Evolutionary conservation across 2,113 vertebrate genomes (phyloP).

Genomic region (Formicarius rufipectus): DNA sequence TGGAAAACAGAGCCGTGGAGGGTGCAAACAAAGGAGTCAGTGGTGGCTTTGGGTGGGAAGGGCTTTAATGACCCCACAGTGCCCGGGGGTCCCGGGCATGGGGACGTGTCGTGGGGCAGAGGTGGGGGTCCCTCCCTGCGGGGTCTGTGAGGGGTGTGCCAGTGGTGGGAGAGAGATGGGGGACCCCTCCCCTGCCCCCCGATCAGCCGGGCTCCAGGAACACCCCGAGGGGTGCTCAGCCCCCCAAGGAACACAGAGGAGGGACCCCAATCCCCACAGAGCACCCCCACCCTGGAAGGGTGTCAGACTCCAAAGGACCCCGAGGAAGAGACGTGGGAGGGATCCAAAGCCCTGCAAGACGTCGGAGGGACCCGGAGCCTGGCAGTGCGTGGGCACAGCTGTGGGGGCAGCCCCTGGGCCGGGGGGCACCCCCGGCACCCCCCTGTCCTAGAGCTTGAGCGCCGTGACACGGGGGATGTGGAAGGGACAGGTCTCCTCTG

Average conservation of each 20-base stretch:
- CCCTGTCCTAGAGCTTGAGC: conserved; percentile 56
- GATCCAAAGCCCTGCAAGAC: background rate
- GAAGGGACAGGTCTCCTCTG: conserved; percentile 80
- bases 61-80: background rate
- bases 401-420: background rate
- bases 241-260: background rate
- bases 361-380: background rate
- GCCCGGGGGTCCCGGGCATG: rapidly evolving
- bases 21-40: rapidly evolving
- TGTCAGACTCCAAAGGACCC: background rate
- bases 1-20: rapidly evolving
- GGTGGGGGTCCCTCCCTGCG: rapidly evolving
- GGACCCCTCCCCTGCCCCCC: too few relatives aligned
- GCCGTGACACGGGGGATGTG: conserved; percentile 77
- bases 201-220: background rate
- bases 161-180: background rate
- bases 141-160: background rate
- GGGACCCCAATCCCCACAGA: background rate
- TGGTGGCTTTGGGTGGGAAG: background rate
- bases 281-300: rapidly evolving
- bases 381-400: rapidly evolving
- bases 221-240: rapidly evolving
- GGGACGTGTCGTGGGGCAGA: rapidly evolving
- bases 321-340: rapidly evolving
- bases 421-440: background rate